phyloP scores from a whole-genome alignment of 2,888 invertebrate genomes.

The Microdon myrmicae region DNA sequence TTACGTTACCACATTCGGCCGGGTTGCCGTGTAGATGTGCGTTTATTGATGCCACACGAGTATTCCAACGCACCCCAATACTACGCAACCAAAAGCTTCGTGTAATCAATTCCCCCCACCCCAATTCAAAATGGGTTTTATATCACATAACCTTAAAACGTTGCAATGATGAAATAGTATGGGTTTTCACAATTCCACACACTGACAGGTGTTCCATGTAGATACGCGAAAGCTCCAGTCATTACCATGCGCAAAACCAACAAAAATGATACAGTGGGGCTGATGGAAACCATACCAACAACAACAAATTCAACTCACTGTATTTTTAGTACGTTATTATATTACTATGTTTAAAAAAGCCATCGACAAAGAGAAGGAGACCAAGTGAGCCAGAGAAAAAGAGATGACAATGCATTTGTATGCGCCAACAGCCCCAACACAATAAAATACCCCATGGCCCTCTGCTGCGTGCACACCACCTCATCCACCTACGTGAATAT shows the following conservation, averaged over 20 bases:
- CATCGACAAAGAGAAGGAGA: too few relatives aligned
- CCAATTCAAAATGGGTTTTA: too few relatives aligned
- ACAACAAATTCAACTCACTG: slow-evolving; percentile 2
- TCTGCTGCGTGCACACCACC: too few relatives aligned
- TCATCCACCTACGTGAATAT: too few relatives aligned
- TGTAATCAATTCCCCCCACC: too few relatives aligned
- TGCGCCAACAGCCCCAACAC: background rate
- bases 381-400: too few relatives aligned
- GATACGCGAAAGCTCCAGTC: slow-evolving; percentile 18
- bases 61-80: background rate
- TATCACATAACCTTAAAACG: too few relatives aligned
- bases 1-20: slow-evolving; percentile 6
- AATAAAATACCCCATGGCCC: too few relatives aligned
- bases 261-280: background rate
- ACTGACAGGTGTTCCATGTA: too few relatives aligned
- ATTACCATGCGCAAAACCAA: slow-evolving; percentile 9
- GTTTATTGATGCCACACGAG: slow-evolving; percentile 3
- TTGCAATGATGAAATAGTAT: slow-evolving; percentile 14
- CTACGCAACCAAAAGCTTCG: slow-evolving; percentile 19
- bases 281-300: background rate
- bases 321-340: slow-evolving; percentile 6
- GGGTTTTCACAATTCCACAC: slow-evolving; percentile 1
- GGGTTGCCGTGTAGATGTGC: background rate
- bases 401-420: too few relatives aligned
- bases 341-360: slow-evolving; percentile 2